phyloP scores from a whole-genome alignment of 2,888 invertebrate genomes.

The Minunthozetes semirufus region DNA sequence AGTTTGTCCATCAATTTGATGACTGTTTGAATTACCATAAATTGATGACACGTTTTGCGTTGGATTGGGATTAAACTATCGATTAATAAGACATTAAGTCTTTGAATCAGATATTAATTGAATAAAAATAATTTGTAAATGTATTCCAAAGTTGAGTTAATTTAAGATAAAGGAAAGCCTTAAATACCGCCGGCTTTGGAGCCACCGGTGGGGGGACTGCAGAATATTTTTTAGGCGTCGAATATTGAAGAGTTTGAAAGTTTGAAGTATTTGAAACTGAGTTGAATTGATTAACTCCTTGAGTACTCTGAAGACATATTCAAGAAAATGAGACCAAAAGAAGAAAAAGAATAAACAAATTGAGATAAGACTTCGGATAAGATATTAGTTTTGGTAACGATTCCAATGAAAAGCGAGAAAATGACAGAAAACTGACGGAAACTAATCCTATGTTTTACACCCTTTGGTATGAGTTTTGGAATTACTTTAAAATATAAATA shows the following conservation, averaged over 20 bases:
- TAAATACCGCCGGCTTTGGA: constrained; percentile 37
- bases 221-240: constrained; percentile 22
- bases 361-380: not conserved
- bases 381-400: not conserved
- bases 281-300: constrained; percentile 16
- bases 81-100: not conserved
- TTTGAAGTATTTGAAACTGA: not conserved
- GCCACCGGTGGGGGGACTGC: constrained; percentile 38
- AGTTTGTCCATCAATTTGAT: not conserved
- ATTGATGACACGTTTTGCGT: not conserved
- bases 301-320: constrained; percentile 18
- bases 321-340: not conserved
- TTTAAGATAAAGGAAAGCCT: not conserved
- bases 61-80: not conserved
- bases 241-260: constrained; percentile 7
- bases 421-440: not conserved
- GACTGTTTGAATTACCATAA: not conserved
- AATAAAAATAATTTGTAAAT: constrained; percentile 12
- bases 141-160: constrained; percentile 3
- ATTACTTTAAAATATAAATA: not conserved
- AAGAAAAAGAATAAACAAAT: constrained; percentile 11
- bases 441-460: not conserved
- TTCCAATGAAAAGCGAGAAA: not conserved
- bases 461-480: not conserved
- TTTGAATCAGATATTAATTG: not conserved